Percentiles rank a stretch among this genome's conserved stretches.
Evolutionary conservation across 1,140 invertebrate genomes (phyloP).

Genomic region (Dufourea novaeangliae): DNA sequence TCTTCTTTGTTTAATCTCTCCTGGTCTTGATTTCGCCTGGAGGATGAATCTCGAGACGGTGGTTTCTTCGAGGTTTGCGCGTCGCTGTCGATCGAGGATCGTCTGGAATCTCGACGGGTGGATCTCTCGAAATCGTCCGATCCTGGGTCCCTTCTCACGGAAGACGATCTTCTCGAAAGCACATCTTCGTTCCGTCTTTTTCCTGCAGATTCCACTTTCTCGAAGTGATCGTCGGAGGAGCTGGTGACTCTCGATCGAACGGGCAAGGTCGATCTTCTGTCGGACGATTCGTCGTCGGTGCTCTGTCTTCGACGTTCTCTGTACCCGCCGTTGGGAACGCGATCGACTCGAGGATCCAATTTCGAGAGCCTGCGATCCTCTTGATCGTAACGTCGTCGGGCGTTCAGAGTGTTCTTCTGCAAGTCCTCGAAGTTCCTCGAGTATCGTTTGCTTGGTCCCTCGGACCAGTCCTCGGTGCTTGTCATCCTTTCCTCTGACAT

Average conservation of each 20-base stretch:
- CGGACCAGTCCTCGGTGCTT: slow-evolving; percentile 72
- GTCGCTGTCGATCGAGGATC: slow-evolving; percentile 59
- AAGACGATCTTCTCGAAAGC: slow-evolving; percentile 30
- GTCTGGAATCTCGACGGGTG: slow-evolving; percentile 46
- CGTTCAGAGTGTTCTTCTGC: slow-evolving; percentile 46
- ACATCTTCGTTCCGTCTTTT: slow-evolving; percentile 38
- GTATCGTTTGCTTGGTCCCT: slow-evolving; percentile 60
- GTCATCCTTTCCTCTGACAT: slow-evolving; percentile 75
- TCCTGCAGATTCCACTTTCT: slow-evolving; percentile 60
- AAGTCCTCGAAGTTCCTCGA: slow-evolving; percentile 57
- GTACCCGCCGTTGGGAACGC: slow-evolving; percentile 48
- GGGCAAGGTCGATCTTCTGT: slow-evolving; percentile 59
- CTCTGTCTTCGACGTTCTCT: slow-evolving; percentile 65
- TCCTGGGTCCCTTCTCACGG: slow-evolving; percentile 33
- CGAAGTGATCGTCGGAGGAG: slow-evolving; percentile 76
- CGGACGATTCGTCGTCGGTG: slow-evolving; percentile 72
- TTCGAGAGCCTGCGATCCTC: slow-evolving; percentile 42
- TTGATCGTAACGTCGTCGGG: slow-evolving; percentile 51
- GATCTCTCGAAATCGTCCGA: slow-evolving; percentile 48
- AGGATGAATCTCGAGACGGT: slow-evolving; percentile 22
- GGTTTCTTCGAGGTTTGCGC: slow-evolving; percentile 16
- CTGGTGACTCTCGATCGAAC: slow-evolving; percentile 69
- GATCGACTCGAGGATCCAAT: slow-evolving; percentile 38
- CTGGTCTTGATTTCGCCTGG: neutral
- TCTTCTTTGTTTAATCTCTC: slow-evolving; percentile 15